These are phyloP conservation scores for Psix sp. DNA, from an alignment of 1,140 invertebrate genomes.

Conservation along the genomic window DNA sequence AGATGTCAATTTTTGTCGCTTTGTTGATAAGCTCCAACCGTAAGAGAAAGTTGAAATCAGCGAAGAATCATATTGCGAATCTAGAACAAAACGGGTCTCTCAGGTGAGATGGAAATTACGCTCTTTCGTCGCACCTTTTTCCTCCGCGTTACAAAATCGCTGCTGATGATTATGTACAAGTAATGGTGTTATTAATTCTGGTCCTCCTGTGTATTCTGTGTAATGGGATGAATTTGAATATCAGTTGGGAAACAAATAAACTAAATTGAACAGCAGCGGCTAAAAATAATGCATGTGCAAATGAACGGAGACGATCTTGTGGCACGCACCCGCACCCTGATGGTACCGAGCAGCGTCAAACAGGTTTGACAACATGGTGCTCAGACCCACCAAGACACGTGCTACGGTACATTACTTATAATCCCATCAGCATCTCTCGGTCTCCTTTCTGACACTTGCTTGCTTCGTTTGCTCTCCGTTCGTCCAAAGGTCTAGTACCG, in stretches of 20 bases:
- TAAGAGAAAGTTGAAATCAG: conserved; percentile 21
- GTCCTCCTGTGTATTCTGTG: too few species aligned
- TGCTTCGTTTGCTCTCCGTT: conserved; percentile 38
- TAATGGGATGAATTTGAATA: too few species aligned
- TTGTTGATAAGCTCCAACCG: conserved; percentile 2
- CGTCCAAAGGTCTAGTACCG: too few species aligned
- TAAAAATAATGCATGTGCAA: conserved; percentile 55
- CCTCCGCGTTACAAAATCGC: too few species aligned
- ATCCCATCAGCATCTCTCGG: conserved; percentile 67
- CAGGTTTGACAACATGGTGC: conserved; percentile 76
- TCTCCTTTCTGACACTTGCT: conserved; percentile 25
- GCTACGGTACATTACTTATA: conserved; percentile 74
- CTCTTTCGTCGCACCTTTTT: too few species aligned
- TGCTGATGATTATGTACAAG: too few species aligned
- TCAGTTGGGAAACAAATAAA: not conserved
- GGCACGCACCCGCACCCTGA: conserved; percentile 61
- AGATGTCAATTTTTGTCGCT: conserved; percentile 24
- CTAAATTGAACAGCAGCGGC: conserved; percentile 21
- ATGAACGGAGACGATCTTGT: conserved; percentile 60
- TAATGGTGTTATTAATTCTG: too few species aligned
- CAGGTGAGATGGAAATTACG: too few species aligned
- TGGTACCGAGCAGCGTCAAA: conserved; percentile 68
- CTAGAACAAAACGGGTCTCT: too few species aligned
- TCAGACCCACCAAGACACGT: conserved; percentile 72
- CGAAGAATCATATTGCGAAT: too few species aligned